Evolutionary conservation across 2,888 invertebrate genomes (phyloP).

Genomic region (Theretra japonica): DNA sequence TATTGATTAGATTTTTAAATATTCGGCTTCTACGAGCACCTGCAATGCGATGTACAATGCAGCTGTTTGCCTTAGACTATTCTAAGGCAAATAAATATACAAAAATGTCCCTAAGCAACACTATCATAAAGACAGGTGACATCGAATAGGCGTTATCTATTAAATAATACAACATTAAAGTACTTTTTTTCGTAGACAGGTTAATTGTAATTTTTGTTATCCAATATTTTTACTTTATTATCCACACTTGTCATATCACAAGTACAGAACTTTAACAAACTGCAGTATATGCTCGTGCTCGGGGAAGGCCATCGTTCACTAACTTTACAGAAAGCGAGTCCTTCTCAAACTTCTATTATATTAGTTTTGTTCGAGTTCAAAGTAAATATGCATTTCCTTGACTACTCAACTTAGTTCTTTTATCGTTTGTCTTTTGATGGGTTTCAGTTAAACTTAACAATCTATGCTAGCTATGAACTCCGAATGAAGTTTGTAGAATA

Average conservation of each 20-base stretch:
- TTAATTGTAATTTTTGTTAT: background rate
- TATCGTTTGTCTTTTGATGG: constrained; percentile 15
- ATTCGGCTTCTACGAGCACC: no score
- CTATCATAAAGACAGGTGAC: no score
- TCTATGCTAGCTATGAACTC: background rate
- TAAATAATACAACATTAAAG: background rate
- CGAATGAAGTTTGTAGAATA: background rate
- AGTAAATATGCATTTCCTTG: constrained; percentile 25
- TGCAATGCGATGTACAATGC: no score
- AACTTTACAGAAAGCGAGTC: constrained; percentile 4
- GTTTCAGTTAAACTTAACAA: background rate
- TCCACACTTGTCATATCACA: background rate
- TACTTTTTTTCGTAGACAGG: background rate
- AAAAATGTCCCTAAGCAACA: no score
- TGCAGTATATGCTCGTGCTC: background rate
- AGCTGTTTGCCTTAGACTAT: no score
- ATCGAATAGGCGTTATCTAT: no score
- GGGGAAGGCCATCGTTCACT: background rate
- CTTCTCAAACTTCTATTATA: constrained; percentile 19
- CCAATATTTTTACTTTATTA: background rate
- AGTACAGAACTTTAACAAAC: background rate
- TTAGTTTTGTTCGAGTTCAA: constrained; percentile 20
- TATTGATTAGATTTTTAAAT: no score
- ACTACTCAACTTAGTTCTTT: constrained; percentile 7
- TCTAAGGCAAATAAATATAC: no score